Conservation (phyloP, 2,888 invertebrate species). For the Apamea sordens region DNA sequence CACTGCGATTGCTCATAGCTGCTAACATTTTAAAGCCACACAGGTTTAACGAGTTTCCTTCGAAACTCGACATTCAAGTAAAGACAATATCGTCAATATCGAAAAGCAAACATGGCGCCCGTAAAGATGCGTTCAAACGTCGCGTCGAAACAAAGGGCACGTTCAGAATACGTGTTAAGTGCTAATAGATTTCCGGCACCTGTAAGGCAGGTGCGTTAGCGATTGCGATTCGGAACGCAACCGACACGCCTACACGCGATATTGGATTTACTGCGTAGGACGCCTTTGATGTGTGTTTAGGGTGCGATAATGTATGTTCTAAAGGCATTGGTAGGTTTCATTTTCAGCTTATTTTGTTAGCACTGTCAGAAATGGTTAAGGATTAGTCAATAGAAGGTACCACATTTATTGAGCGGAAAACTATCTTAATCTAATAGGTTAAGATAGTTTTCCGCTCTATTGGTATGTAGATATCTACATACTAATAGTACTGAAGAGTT, state of each 20-base stretch:
- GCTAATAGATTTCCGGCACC: conserved; percentile 86
- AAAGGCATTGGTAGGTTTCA: background rate
- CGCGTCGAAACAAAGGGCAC: conserved; percentile 71
- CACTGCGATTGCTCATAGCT: conserved; percentile 37
- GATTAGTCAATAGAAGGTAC: background rate
- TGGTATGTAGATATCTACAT: no score
- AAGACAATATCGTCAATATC: conserved; percentile 61
- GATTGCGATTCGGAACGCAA: conserved; percentile 72
- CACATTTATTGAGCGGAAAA: background rate
- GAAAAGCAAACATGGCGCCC: conserved; percentile 62
- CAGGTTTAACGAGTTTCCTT: conserved; percentile 57
- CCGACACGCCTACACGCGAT: conserved; percentile 72
- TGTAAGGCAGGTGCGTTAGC: conserved; percentile 82
- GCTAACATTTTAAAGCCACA: conserved; percentile 58
- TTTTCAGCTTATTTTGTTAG: background rate
- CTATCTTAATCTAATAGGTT: background rate
- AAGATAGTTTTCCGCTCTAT: no score
- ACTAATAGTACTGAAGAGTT: no score
- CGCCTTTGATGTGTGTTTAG: conserved; percentile 39
- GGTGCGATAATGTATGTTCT: conserved; percentile 15
- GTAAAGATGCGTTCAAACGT: conserved; percentile 67
- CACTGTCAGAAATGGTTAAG: background rate
- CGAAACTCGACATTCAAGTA: conserved; percentile 57
- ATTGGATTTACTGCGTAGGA: conserved; percentile 70
- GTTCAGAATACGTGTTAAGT: conserved; percentile 71